Conservation (phyloP, 2,113 vertebrate species). For the Myiopsitta monachus region DNA sequence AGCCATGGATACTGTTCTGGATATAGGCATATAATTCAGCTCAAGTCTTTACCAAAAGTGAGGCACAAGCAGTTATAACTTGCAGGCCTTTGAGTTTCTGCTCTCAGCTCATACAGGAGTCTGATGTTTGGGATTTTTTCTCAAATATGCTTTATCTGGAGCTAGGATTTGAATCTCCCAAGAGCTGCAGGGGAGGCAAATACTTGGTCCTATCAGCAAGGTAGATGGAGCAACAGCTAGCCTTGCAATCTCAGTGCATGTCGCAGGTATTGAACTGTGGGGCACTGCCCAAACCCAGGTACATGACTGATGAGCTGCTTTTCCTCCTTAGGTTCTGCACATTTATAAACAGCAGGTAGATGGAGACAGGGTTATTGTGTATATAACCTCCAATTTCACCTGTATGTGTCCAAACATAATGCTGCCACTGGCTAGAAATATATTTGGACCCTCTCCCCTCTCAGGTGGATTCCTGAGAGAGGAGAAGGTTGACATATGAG, state of each 20-base stretch:
- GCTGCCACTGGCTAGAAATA: background rate
- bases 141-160: background rate
- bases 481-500: background rate
- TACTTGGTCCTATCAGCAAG: background rate
- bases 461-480: background rate
- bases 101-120: background rate
- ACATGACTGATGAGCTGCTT: background rate
- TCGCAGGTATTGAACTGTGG: background rate
- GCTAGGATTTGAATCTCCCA: background rate
- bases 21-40: background rate
- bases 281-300: background rate
- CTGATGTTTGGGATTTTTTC: background rate
- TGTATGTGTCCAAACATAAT: background rate
- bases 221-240: background rate
- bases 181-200: background rate
- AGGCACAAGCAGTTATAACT: background rate
- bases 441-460: background rate
- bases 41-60: background rate
- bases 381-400: background rate
- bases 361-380: fast-evolving
- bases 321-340: background rate
- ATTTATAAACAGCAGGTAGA: background rate
- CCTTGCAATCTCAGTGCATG: fast-evolving
- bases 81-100: background rate
- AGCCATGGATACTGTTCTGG: background rate